Percentiles rank a stretch among this genome's conserved stretches.
These are phyloP conservation scores for Eucidaris tribuloides DNA, from an alignment of 35 echinoderm and acorn worm genomes.

Conservation along the genomic window DNA sequence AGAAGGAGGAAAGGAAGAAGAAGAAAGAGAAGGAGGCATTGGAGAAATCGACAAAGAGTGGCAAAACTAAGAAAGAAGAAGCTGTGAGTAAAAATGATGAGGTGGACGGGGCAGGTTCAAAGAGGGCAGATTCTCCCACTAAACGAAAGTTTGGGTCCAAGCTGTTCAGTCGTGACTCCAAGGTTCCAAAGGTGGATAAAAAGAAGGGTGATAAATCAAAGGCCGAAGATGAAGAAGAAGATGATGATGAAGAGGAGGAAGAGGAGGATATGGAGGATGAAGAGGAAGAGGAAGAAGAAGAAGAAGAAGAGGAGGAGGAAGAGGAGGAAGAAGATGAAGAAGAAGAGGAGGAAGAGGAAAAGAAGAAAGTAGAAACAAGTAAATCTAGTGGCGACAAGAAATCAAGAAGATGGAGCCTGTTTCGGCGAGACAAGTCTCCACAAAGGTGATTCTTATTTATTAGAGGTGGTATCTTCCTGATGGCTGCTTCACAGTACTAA, in stretches of 20 bases:
- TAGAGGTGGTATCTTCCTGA: no score
- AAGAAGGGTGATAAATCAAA: neutral
- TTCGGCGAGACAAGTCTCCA: slow-evolving; percentile 8
- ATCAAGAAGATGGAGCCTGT: slow-evolving; percentile 9
- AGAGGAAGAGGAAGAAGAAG: neutral
- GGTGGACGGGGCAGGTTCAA: neutral
- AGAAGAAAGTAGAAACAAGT: neutral
- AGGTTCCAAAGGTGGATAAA: neutral
- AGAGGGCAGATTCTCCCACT: neutral
- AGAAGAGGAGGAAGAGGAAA: neutral
- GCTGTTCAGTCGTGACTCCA: slow-evolving; percentile 22
- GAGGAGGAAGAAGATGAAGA: slow-evolving; percentile 17
- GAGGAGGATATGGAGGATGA: neutral
- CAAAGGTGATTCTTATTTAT: slow-evolving; percentile 14
- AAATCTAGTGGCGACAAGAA: neutral
- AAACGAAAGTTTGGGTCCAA: slow-evolving; percentile 10
- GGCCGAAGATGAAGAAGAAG: neutral
- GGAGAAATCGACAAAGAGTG: neutral
- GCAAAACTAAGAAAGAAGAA: neutral
- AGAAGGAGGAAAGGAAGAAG: slow-evolving; percentile 2
- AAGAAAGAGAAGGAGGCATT: slow-evolving; percentile 15
- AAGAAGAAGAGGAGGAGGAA: neutral
- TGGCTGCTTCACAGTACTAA: no score
- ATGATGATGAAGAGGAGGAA: neutral
- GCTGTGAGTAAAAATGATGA: neutral